Percentiles rank a stretch among this genome's conserved stretches.
Conservation (phyloP, 2,888 invertebrate species). For the Periphyllus acericola region DNA sequence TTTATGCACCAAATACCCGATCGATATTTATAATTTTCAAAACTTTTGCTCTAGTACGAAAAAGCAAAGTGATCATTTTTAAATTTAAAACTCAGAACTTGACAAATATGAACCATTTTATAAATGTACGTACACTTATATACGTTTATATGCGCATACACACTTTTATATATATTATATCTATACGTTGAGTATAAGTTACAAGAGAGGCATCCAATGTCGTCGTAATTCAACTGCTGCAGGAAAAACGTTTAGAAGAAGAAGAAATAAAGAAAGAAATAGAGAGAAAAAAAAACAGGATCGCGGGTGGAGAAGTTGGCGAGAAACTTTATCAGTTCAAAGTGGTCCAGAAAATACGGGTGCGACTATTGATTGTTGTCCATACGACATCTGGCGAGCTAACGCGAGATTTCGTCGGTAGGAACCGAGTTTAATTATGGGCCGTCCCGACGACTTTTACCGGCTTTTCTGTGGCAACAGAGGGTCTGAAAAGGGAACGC, state of each 20-base stretch:
- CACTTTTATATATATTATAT: background rate
- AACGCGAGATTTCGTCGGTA: slow-evolving; percentile 24
- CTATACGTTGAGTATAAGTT: too few relatives aligned
- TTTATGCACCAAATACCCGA: background rate
- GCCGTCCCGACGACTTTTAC: slow-evolving; percentile 20
- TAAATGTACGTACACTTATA: background rate
- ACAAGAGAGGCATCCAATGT: background rate
- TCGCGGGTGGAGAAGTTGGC: background rate
- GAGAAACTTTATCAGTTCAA: slow-evolving; percentile 44
- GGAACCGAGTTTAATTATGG: slow-evolving; percentile 32
- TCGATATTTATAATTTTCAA: background rate
- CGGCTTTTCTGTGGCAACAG: slow-evolving; percentile 5
- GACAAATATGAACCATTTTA: background rate
- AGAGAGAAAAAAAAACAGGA: background rate
- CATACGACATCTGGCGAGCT: slow-evolving; percentile 51
- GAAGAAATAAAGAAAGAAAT: background rate
- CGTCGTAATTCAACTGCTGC: slow-evolving; percentile 19
- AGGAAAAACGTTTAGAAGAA: background rate
- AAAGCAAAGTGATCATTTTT: slow-evolving; percentile 6
- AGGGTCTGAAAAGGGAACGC: background rate
- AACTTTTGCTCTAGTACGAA: background rate
- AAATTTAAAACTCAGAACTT: slow-evolving; percentile 18
- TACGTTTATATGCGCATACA: background rate
- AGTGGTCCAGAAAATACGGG: slow-evolving; percentile 32
- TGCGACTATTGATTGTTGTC: slow-evolving; percentile 48